A percentile compares a stretch with the other conserved stretches of the same genome.
Conservation (phyloP, 2,888 invertebrate genomes). For the Caenorhabditis angaria region DNA sequence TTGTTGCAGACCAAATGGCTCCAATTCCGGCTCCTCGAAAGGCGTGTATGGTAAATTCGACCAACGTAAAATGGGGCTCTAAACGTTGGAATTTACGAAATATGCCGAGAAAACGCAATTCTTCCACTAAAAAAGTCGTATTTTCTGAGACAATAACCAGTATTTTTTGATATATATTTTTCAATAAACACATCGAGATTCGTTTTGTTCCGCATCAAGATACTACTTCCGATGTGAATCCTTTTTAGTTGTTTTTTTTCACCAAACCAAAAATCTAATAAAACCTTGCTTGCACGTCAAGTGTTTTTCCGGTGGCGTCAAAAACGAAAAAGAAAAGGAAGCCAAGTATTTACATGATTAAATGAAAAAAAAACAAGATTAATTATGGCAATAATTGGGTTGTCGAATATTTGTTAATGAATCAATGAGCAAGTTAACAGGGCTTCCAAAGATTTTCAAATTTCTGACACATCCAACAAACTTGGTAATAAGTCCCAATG, state of each 20-base stretch:
- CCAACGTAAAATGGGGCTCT: constrained; percentile 45
- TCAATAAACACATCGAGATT: too few species aligned
- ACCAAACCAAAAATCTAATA: not conserved
- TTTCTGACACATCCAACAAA: constrained; percentile 45
- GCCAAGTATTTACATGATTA: not conserved
- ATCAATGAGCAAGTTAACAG: constrained; percentile 31
- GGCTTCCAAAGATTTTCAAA: constrained; percentile 26
- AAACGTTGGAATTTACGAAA: constrained; percentile 27
- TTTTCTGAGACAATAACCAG: constrained; percentile 42
- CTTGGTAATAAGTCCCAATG: constrained; percentile 21
- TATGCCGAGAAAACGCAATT: constrained; percentile 19
- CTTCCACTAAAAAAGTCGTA: constrained; percentile 16
- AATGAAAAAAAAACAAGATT: not conserved
- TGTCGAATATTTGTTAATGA: constrained; percentile 26
- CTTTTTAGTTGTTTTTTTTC: too few species aligned
- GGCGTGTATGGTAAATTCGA: constrained; percentile 4
- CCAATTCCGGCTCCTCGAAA: constrained; percentile 10
- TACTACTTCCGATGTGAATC: too few species aligned
- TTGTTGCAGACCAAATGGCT: constrained; percentile 31
- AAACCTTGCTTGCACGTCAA: not conserved
- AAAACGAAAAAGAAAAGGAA: not conserved
- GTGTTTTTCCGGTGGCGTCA: not conserved
- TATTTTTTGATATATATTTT: constrained; percentile 29
- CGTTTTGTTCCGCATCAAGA: too few species aligned
- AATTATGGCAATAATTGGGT: constrained; percentile 39